phyloP scores from a whole-genome alignment of 35 echinoderm and acorn worm species.

The Heliocidaris tuberculata region DNA sequence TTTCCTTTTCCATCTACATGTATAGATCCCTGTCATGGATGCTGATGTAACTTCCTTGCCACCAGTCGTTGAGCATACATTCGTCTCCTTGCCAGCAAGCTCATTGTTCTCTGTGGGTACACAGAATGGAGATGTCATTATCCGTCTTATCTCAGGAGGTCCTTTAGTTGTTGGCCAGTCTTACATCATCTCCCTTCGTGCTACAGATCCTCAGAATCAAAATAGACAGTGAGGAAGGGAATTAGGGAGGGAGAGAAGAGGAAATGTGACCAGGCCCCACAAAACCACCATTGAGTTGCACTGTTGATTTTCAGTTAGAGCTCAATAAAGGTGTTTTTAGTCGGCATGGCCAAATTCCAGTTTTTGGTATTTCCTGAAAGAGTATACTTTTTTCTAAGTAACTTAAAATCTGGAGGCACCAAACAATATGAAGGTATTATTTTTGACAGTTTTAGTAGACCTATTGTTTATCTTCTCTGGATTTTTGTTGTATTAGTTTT shows the following conservation, averaged over 20 bases:
- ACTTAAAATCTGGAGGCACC: too few species aligned
- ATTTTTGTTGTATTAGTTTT: too few species aligned
- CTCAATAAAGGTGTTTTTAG: too few species aligned
- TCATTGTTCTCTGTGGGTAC: neutral
- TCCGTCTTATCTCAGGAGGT: neutral
- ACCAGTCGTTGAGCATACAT: neutral
- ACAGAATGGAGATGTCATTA: neutral
- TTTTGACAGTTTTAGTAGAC: too few species aligned
- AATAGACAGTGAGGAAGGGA: neutral
- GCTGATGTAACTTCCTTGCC: neutral
- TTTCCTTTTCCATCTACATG: neutral
- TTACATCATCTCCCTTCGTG: conserved; percentile 21
- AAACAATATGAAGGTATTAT: too few species aligned
- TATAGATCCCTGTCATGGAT: conserved; percentile 1
- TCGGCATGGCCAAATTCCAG: too few species aligned
- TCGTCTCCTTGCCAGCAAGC: neutral
- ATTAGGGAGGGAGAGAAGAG: neutral
- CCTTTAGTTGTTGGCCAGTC: neutral
- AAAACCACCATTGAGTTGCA: too few species aligned
- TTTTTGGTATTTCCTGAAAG: too few species aligned
- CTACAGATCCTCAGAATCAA: neutral
- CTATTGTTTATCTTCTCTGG: too few species aligned
- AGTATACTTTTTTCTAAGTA: too few species aligned
- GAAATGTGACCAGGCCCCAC: too few species aligned
- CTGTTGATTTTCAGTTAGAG: too few species aligned